These are phyloP conservation scores for Ailurus styani DNA, from an alignment of 2,113 vertebrate genomes.

Conservation along the genomic window DNA sequence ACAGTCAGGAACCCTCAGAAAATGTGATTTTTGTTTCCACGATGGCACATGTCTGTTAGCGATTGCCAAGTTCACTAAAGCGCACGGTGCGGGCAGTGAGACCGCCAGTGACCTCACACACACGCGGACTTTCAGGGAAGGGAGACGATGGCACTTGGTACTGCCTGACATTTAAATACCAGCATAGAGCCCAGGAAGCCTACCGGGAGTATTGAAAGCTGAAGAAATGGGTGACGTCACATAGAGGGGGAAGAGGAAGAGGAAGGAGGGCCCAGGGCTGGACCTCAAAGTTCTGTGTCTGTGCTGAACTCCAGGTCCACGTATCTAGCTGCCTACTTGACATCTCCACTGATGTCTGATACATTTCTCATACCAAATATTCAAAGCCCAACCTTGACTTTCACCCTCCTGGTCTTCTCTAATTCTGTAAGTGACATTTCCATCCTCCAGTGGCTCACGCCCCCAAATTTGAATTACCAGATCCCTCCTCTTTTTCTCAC, in stretches of 20 bases:
- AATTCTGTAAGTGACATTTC: not conserved
- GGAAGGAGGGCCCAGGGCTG: not conserved
- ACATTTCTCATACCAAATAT: not conserved
- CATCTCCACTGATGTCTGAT: not conserved
- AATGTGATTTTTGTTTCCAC: not conserved
- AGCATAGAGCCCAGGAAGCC: not conserved
- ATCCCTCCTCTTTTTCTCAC: not conserved
- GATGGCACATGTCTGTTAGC: not conserved
- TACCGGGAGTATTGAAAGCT: not conserved
- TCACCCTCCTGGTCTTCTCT: not conserved
- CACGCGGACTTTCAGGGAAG: not conserved
- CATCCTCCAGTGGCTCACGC: not conserved
- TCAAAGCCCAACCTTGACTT: not conserved
- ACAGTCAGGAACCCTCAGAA: conserved; percentile 6
- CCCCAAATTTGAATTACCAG: not conserved
- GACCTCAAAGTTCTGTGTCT: not conserved
- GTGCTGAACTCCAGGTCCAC: not conserved
- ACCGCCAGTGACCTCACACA: not conserved
- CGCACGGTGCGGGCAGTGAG: not conserved
- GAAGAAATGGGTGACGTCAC: not conserved
- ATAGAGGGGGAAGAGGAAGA: not conserved
- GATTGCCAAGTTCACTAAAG: not conserved
- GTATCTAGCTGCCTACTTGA: not conserved
- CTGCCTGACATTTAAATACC: not conserved
- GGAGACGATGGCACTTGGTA: not conserved